A percentile compares a stretch with the other conserved stretches of the same genome.
These are phyloP conservation scores for Listronotus oregonensis DNA, from an alignment of 1,140 invertebrate species.

Conservation along the genomic window DNA sequence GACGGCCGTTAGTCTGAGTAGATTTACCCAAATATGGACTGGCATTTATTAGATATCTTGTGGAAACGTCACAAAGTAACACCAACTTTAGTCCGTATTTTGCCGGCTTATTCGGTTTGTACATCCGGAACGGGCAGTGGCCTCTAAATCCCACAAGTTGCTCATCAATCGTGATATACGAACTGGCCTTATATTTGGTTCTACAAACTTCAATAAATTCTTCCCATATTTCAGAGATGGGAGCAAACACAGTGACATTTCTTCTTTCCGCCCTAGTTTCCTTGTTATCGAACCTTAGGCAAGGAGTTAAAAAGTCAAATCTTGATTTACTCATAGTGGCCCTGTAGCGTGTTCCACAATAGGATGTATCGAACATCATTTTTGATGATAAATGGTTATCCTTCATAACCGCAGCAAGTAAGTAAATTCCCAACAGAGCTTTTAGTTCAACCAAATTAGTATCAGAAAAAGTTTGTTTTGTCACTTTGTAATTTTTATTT, in stretches of 20 bases:
- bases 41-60: conserved; percentile 9
- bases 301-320: conserved; percentile 4
- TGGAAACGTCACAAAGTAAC: conserved; percentile 5
- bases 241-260: conserved; percentile 11
- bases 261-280: conserved; percentile 7
- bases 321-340: no score
- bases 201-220: conserved; percentile 12
- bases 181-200: no score
- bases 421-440: no score
- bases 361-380: no score
- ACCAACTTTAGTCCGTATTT: conserved; percentile 1
- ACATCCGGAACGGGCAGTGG: no score
- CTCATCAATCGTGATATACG: no score
- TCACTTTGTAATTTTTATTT: conserved; percentile 9
- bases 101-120: no score
- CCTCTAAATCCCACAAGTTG: no score
- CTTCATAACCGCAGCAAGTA: no score
- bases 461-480: conserved; percentile 14
- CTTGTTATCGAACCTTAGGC: conserved; percentile 9
- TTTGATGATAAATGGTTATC: no score
- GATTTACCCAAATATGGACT: no score
- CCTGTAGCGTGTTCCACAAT: no score
- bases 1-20: conserved; percentile 11
- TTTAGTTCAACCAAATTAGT: conserved; percentile 11
- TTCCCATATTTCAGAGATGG: conserved; percentile 6